These are phyloP conservation scores for Amblyornis subalaris DNA, from an alignment of 2,113 vertebrate species.

Conservation along the genomic window DNA sequence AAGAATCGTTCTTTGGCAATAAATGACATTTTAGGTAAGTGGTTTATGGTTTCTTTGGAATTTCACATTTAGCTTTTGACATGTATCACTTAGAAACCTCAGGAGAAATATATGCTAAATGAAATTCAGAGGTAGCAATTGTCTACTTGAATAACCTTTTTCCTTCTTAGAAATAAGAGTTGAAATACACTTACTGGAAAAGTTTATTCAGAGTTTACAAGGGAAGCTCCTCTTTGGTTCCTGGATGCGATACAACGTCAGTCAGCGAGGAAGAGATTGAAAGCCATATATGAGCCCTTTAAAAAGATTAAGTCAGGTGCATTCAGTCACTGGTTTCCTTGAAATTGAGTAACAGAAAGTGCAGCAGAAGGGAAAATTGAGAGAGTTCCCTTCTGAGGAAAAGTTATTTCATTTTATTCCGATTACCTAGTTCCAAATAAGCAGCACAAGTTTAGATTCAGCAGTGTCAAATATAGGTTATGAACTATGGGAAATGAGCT, in stretches of 20 bases:
- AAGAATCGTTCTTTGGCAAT: background rate
- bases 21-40: background rate
- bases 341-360: background rate
- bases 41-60: background rate
- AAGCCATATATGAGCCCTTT: background rate
- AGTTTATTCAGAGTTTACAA: background rate
- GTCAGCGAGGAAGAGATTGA: background rate
- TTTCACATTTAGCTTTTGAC: background rate
- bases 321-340: background rate
- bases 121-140: background rate
- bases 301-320: background rate
- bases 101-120: background rate
- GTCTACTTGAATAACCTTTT: background rate
- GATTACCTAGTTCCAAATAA: background rate
- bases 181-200: background rate
- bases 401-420: background rate
- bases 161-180: background rate
- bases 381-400: background rate
- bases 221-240: background rate
- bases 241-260: background rate
- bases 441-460: background rate
- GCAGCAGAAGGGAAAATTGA: background rate
- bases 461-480: background rate
- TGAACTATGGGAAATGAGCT: background rate
- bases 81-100: background rate